Percentiles rank a stretch among this genome's conserved stretches.
phyloP scores from a whole-genome alignment of 2,888 invertebrate genomes.

The Liodrosophila aerea region DNA sequence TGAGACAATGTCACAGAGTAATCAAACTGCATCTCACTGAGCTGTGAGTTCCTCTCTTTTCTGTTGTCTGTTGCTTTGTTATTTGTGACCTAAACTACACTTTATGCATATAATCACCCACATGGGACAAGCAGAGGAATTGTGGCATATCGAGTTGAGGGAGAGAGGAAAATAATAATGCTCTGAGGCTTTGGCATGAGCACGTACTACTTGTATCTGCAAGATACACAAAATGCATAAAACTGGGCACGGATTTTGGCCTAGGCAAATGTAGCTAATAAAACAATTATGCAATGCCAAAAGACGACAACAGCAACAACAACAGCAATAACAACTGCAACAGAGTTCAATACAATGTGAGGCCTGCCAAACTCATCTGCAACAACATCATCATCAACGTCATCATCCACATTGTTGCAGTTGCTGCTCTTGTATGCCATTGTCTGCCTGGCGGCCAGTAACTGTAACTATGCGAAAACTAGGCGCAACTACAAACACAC shows the following conservation, averaged over 20 bases:
- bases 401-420: constrained; percentile 41
- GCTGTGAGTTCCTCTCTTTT: neutral
- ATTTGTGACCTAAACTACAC: constrained; percentile 43
- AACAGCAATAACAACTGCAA: constrained; percentile 28
- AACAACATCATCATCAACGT: constrained; percentile 16
- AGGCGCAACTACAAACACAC: constrained; percentile 43
- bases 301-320: constrained; percentile 29
- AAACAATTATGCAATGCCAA: constrained; percentile 68
- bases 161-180: constrained; percentile 41
- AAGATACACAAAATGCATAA: constrained; percentile 55
- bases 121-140: neutral
- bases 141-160: constrained; percentile 5
- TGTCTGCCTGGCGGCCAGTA: constrained; percentile 66
- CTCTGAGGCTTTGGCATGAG: constrained; percentile 32
- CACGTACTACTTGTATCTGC: constrained; percentile 54
- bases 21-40: constrained; percentile 27
- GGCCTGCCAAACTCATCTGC: constrained; percentile 40
- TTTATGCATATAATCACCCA: constrained; percentile 22
- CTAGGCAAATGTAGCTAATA: constrained; percentile 71
- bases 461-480: constrained; percentile 68
- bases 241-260: constrained; percentile 54
- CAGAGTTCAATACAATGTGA: constrained; percentile 31
- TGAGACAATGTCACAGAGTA: constrained; percentile 26
- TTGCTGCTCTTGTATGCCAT: constrained; percentile 57
- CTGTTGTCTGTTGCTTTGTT: constrained; percentile 16